Evolutionary conservation across 2,113 vertebrate genomes (phyloP).

Genomic region (Myiagra hebetior): DNA sequence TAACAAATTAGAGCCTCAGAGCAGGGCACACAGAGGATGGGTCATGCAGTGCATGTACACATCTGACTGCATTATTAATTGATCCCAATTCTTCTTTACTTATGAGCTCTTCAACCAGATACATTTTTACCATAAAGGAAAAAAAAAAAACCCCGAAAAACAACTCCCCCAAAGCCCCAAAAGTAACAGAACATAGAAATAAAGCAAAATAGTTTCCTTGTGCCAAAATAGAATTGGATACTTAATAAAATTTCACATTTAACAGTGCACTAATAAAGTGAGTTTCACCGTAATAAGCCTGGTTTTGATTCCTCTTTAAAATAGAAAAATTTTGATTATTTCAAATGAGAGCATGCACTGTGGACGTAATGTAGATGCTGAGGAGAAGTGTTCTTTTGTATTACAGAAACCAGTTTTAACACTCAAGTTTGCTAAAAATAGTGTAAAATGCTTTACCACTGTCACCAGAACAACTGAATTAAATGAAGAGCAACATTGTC

Average conservation of each 20-base stretch:
- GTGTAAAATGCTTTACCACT: background rate
- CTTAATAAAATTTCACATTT: background rate
- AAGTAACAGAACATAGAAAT: background rate
- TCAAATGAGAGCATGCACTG: background rate
- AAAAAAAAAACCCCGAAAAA: background rate
- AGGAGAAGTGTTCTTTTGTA: conserved; percentile 56
- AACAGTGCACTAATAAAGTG: background rate
- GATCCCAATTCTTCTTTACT: conserved; percentile 41
- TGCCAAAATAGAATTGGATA: background rate
- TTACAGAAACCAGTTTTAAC: conserved; percentile 62
- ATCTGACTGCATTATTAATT: conserved; percentile 33
- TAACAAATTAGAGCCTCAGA: background rate
- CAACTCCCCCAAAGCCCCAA: background rate
- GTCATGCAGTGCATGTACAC: background rate
- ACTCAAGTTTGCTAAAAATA: conserved; percentile 71
- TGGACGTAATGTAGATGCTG: background rate
- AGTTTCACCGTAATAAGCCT: conserved; percentile 49
- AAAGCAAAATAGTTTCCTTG: background rate
- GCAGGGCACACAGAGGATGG: background rate
- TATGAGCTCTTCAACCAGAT: conserved; percentile 1
- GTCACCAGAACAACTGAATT: background rate
- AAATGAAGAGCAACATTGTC: conserved; percentile 70
- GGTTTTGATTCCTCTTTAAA: conserved; percentile 15
- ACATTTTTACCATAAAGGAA: background rate
- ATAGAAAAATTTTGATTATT: conserved; percentile 53